Percentiles rank a stretch among this genome's conserved stretches.
phyloP scores from a whole-genome alignment of 92 coral and sea anemone genomes.

The Virgularia gustaviana region DNA sequence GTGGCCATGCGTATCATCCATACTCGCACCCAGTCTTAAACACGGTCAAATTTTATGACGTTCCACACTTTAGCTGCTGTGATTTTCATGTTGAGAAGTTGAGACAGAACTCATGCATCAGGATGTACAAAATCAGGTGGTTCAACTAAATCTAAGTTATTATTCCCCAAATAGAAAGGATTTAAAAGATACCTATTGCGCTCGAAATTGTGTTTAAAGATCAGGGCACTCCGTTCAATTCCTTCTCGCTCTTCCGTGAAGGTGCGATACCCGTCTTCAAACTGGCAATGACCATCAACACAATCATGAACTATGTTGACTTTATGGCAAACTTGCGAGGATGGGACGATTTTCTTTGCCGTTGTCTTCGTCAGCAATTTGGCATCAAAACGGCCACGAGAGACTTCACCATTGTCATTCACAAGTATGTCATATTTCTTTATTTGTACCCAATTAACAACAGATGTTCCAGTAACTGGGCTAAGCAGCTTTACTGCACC shows the following conservation, averaged over 20 bases:
- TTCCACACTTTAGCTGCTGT: no score
- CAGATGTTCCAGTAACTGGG: neutral
- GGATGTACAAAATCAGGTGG: no score
- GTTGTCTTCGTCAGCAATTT: conserved; percentile 1
- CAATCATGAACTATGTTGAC: conserved; percentile 5
- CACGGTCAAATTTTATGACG: no score
- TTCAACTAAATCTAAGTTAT: no score
- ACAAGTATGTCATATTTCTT: neutral
- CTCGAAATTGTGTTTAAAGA: neutral
- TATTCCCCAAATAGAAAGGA: neutral
- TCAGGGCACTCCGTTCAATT: conserved; percentile 1
- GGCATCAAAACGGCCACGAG: neutral
- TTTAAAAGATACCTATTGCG: conserved; percentile 1
- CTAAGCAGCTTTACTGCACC: neutral
- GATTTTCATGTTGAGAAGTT: no score
- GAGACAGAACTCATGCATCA: no score
- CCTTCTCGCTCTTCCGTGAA: conserved; percentile 7
- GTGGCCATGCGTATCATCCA: no score
- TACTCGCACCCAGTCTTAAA: no score
- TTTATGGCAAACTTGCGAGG: neutral
- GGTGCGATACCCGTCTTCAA: conserved; percentile 11
- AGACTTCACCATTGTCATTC: neutral
- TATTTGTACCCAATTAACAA: neutral
- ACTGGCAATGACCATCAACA: conserved; percentile 2
- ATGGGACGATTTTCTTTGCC: neutral